A percentile compares a stretch with the other conserved stretches of the same genome.
Conservation (phyloP, 1,140 invertebrate genomes). For the Lysiphlebus fabarum region DNA sequence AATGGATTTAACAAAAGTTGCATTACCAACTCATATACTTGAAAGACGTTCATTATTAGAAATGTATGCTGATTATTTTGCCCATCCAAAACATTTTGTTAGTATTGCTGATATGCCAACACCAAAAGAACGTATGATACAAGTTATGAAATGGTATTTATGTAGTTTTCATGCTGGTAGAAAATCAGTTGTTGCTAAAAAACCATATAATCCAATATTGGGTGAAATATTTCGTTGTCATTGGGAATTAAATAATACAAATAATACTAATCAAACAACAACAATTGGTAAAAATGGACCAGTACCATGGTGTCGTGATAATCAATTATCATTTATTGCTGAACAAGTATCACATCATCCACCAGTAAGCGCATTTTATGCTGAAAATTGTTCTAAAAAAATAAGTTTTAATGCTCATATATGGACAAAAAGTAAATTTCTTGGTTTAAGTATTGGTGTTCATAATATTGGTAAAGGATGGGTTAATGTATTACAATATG, state of each 20-base stretch:
- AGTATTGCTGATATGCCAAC: constrained; percentile 81
- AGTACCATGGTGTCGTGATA: constrained; percentile 74
- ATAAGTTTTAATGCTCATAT: constrained; percentile 92
- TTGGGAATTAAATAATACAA: constrained; percentile 61
- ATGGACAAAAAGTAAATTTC: constrained; percentile 97
- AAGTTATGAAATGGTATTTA: constrained; percentile 91
- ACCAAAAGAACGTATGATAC: constrained; percentile 87
- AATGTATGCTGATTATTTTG: constrained; percentile 98
- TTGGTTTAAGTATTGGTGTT: constrained; percentile 91
- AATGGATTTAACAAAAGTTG: constrained; percentile 98
- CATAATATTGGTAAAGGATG: constrained; percentile 82
- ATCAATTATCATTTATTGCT: constrained; percentile 87
- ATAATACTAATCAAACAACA: constrained; percentile 46
- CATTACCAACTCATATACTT: constrained; percentile 93
- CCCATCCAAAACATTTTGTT: constrained; percentile 93
- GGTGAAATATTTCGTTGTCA: constrained; percentile 92
- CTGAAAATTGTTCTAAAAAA: constrained; percentile 85
- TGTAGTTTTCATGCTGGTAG: constrained; percentile 96
- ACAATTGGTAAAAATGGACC: constrained; percentile 75
- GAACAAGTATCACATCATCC: constrained; percentile 99
- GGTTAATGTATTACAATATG: constrained; percentile 76
- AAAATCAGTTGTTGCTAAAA: constrained; percentile 91
- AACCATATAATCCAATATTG: constrained; percentile 96
- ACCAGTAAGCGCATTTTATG: constrained; percentile 97
- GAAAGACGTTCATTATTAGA: constrained; percentile 92